Base-by-base conservation (phyloP, 2,888 invertebrate genomes). In the Himalopsyche japonica region DNA sequence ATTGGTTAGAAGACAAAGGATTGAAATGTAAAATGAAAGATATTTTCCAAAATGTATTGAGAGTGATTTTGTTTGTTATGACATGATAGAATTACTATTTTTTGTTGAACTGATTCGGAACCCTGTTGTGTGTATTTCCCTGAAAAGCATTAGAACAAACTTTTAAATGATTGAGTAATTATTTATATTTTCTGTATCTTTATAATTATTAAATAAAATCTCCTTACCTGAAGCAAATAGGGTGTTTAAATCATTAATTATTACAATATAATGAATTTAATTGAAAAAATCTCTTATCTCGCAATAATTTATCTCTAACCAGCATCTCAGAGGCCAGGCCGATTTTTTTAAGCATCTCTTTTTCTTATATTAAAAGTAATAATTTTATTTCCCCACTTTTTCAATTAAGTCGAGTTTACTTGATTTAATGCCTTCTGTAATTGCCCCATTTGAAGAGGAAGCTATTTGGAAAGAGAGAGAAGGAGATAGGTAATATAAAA, bases 361-460 rank as follows among this genome's bases (percentile, higher is more conserved):
- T 70, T 27, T 70, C 70, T 70, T 30, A 70, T 70, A 70, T 70
- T 70, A 70, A 70, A 70, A 70, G 70, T 70, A 70, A 70, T 70
- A 70, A 70, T 70, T 70, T 70, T 70, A 70, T 70, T 70, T 70
- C 70, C 27, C 70, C 70, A 70, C 70, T 70, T 70, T 70, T 70
- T 70, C 70, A 70, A 70, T 70, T 70, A 70, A 70, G 70, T 70
- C 70, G 70, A 70, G 70, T 70, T 70, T 70, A 70, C 79, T 48
- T 84, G 84, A 84, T 84, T 84, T 84, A 84, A 84, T 79, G 84
- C 82, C 84, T 82, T 79, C 82, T 76, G 49, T 84, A 84, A 84
- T 84, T 84, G 84, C 81, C 84, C 82, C 82, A 84, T 84, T 82
- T 70, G 70, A 70, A 70, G 70, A 70, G 70, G 77, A 77, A 37